Percentiles rank a stretch among this genome's conserved stretches.
Evolutionary conservation across 2,888 invertebrate genomes (phyloP).

Genomic region (Timema cristinae): DNA sequence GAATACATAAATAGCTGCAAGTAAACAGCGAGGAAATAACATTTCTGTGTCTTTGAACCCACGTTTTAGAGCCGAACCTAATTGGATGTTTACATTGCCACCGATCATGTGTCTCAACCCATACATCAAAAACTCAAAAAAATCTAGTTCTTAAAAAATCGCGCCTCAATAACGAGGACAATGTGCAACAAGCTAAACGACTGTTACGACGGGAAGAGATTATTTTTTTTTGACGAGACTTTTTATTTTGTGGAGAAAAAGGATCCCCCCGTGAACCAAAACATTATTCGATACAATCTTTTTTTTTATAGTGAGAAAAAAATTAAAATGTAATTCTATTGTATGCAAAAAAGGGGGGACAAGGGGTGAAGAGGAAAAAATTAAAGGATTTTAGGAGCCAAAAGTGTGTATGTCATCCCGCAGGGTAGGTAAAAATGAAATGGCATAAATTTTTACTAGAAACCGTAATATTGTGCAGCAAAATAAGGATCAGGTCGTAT

Average conservation of each 20-base stretch:
- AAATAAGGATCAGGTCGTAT: not conserved
- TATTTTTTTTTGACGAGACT: not conserved
- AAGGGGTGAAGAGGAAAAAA: not conserved
- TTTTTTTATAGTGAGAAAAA: not conserved
- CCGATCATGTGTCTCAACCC: no score
- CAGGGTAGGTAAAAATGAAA: not conserved
- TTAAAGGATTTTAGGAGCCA: not conserved
- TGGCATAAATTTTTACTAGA: not conserved
- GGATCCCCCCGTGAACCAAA: not conserved
- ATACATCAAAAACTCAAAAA: not conserved
- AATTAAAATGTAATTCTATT: not conserved
- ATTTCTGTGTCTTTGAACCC: no score
- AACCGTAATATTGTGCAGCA: slow-evolving; percentile 1
- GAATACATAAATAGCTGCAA: no score
- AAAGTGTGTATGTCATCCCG: not conserved
- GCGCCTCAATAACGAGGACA: not conserved
- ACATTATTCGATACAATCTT: not conserved
- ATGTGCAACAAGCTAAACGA: not conserved
- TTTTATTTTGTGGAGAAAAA: not conserved
- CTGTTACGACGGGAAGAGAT: not conserved
- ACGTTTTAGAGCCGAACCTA: no score
- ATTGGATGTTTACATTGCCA: no score
- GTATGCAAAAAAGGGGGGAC: not conserved
- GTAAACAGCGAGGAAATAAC: no score
- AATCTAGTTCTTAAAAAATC: not conserved